Evolutionary conservation across 2,113 vertebrate genomes (phyloP), one percentile per base, ranked within the genome.

Genomic region (Morphnarchus princeps): DNA sequence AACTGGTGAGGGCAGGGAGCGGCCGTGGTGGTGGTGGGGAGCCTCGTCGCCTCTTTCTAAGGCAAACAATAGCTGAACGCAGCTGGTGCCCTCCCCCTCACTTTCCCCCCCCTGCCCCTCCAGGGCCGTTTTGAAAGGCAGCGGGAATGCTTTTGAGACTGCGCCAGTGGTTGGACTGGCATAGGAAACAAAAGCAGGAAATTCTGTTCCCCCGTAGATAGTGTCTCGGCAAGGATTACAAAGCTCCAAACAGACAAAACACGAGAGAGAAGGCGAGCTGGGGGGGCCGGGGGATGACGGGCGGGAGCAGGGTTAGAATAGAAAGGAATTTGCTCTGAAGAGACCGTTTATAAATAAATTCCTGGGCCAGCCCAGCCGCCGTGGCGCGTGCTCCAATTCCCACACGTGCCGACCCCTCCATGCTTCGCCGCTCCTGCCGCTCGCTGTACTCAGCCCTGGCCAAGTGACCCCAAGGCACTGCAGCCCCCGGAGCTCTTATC

Each of bases 171-270:
- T 97, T 97, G 98, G 95, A 98, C 97, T 92, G 98, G 97, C 97
- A 98, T 97, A 98, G 97, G 98, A 98, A 98, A 98, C 98, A 98
- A 98, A 98, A 98, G 97, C 98, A 98, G 98, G 98, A 98, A 98
- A 97, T 97, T 98, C 98, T 98, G 98, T 98, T 98, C 98, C 98
- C 98, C 98, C 96, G 93, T 97, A 98, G 98, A 98, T 98, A 98
- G 98, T 97, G 98, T 98, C 98, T 98, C 97, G 97, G 98, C 98
- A 98, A 98, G 98, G 98, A 98, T 98, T 98, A 98, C 98, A 98
- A 98, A 98, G 98, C 97, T 97, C 98, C 97, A 97, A 98, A 98
- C 97, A 98, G 97, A 98, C 98, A 98, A 97, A 98, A 98, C 98
- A 98, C 98, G 82, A 98, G 98, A 97, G 97, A 98, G 98, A 98